Percentiles rank a stretch among this genome's conserved stretches.
phyloP scores from a whole-genome alignment of 2,888 invertebrate species.

The Epirrhoe tristata region DNA sequence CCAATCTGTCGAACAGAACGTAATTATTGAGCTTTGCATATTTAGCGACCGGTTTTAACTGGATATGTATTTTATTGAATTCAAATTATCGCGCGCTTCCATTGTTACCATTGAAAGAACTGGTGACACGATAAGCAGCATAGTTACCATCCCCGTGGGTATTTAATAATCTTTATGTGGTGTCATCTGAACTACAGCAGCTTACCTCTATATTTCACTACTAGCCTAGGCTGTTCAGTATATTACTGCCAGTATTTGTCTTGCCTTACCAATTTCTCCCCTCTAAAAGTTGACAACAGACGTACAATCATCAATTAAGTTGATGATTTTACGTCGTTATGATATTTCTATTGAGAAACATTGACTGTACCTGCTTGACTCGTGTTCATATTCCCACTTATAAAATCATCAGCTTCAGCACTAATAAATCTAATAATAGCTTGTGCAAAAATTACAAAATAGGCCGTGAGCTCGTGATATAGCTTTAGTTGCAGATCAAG shows the following conservation, averaged over 20 bases:
- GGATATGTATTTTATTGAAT: neutral
- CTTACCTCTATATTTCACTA: too few relatives aligned
- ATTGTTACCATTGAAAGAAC: neutral
- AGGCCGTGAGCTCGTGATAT: slow-evolving; percentile 32
- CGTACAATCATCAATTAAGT: too few relatives aligned
- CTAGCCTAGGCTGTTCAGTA: too few relatives aligned
- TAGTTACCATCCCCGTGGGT: neutral
- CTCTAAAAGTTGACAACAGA: too few relatives aligned
- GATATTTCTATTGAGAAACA: too few relatives aligned
- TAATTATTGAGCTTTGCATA: slow-evolving; percentile 21
- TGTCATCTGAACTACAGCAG: too few relatives aligned
- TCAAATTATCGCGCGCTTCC: neutral
- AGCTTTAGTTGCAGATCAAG: slow-evolving; percentile 41
- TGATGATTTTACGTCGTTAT: too few relatives aligned
- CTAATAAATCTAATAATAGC: slow-evolving; percentile 33
- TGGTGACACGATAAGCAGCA: too few relatives aligned
- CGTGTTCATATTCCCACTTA: slow-evolving; percentile 27
- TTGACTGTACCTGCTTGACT: slow-evolving; percentile 12
- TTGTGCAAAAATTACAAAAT: slow-evolving; percentile 34
- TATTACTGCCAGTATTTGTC: too few relatives aligned
- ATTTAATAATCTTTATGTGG: neutral
- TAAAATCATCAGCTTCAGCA: slow-evolving; percentile 33
- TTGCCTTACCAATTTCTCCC: too few relatives aligned
- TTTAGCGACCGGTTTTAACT: neutral
- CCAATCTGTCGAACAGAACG: slow-evolving; percentile 30